Evolutionary conservation across 2,797 vertebrate genomes (phyloP).

Genomic region (Cossypha niveicapilla): DNA sequence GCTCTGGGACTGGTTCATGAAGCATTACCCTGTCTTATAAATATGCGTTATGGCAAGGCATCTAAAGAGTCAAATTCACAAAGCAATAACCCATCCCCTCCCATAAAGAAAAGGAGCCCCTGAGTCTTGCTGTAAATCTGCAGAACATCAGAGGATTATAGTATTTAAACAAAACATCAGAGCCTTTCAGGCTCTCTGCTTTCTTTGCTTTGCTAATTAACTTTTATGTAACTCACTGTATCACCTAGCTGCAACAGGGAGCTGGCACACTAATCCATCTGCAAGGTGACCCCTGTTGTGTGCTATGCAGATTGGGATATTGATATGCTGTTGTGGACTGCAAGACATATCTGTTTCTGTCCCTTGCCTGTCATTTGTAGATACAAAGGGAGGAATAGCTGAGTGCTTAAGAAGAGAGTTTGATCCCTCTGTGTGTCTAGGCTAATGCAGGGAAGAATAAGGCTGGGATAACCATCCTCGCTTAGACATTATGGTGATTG

Average conservation of each 20-base stretch:
- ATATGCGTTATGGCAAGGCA: neutral
- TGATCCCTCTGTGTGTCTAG: neutral
- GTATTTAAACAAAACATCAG: slow-evolving; percentile 37
- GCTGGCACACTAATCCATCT: slow-evolving; percentile 45
- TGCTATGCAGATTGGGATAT: slow-evolving; percentile 46
- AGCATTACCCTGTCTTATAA: neutral
- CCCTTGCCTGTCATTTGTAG: slow-evolving; percentile 37
- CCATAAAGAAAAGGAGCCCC: neutral
- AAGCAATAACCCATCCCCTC: neutral
- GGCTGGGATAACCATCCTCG: slow-evolving; percentile 13
- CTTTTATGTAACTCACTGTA: slow-evolving; percentile 28
- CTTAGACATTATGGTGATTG: neutral
- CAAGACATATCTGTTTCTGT: slow-evolving; percentile 20
- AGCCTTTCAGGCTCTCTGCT: slow-evolving; percentile 16
- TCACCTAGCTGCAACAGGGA: slow-evolving; percentile 33
- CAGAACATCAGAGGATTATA: slow-evolving; percentile 32
- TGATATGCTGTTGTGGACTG: slow-evolving; percentile 46
- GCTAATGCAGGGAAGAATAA: slow-evolving; percentile 14
- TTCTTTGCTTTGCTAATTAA: slow-evolving; percentile 64
- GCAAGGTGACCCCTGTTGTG: slow-evolving; percentile 56
- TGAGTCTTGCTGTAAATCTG: neutral
- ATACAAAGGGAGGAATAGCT: slow-evolving; percentile 9
- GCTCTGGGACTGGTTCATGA: neutral
- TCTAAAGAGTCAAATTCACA: neutral
- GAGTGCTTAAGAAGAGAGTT: slow-evolving; percentile 3